Conservation (phyloP, 2,113 vertebrate genomes). For the Ptilonorhynchus violaceus region DNA sequence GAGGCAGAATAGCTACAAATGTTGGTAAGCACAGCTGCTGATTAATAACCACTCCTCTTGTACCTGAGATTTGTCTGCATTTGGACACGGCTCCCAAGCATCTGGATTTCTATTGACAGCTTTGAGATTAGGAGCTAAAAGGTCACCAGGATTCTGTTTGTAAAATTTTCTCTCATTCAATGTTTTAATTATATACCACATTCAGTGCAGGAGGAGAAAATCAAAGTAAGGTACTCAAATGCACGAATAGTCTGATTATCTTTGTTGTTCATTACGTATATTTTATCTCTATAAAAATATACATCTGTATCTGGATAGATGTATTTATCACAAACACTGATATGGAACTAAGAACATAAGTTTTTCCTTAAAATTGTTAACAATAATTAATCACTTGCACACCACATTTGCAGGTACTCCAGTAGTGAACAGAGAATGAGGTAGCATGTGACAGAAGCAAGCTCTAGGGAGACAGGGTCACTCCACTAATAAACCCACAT, state of each 20-base stretch:
- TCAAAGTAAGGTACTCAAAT: background rate
- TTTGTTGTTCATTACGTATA: background rate
- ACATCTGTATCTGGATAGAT: background rate
- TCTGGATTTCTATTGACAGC: background rate
- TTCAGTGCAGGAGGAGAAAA: background rate
- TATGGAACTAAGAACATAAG: background rate
- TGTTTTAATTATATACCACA: background rate
- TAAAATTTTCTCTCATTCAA: background rate
- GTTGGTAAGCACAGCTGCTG: background rate
- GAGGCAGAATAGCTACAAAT: background rate
- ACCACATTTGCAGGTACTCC: background rate
- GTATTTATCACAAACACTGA: background rate
- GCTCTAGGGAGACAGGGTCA: background rate
- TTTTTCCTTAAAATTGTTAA: background rate
- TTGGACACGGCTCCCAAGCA: background rate
- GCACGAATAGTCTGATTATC: background rate
- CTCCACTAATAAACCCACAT: constrained; percentile 16
- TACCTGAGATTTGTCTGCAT: background rate
- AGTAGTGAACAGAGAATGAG: background rate
- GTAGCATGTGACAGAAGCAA: background rate
- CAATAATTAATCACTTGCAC: background rate
- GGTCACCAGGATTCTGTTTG: background rate
- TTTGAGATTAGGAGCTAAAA: background rate
- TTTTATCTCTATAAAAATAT: background rate
- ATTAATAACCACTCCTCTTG: background rate